Percentiles rank a stretch among this genome's conserved stretches.
phyloP scores from a whole-genome alignment of 2,797 vertebrate genomes.

The Acipenser transmontanus region DNA sequence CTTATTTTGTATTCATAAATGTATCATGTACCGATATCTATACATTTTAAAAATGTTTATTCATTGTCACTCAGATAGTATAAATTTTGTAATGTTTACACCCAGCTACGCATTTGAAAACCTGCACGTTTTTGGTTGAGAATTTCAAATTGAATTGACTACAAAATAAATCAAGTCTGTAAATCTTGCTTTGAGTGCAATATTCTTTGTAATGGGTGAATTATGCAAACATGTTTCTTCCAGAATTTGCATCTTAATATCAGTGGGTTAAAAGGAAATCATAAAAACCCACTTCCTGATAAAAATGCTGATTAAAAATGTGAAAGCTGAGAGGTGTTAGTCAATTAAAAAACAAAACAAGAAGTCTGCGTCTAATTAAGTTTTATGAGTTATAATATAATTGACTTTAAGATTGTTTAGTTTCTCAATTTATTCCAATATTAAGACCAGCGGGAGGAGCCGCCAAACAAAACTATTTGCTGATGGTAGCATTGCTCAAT shows the following conservation, averaged over 20 bases:
- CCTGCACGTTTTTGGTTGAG: no score
- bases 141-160: no score
- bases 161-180: no score
- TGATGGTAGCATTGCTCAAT: conserved; percentile 38
- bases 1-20: no score
- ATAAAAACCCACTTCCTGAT: not conserved
- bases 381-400: conserved; percentile 43
- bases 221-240: conserved; percentile 21
- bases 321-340: conserved; percentile 34
- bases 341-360: conserved; percentile 27
- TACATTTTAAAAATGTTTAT: no score
- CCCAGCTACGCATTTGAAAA: no score
- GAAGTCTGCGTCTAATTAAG: conserved; percentile 29
- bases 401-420: conserved; percentile 15
- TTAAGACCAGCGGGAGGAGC: conserved; percentile 23
- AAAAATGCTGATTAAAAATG: conserved; percentile 31
- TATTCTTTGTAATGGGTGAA: not conserved
- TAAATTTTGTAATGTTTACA: no score
- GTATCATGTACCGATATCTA: no score
- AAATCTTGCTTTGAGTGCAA: not conserved
- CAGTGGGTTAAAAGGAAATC: conserved; percentile 38
- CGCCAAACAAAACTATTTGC: conserved; percentile 35
- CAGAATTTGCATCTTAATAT: conserved; percentile 34
- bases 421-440: conserved; percentile 24
- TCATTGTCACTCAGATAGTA: no score